Evolutionary conservation across 2,888 invertebrate species (phyloP), one percentile per base, ranked within the genome.

Genomic region (Scaptomyza polygonia): DNA sequence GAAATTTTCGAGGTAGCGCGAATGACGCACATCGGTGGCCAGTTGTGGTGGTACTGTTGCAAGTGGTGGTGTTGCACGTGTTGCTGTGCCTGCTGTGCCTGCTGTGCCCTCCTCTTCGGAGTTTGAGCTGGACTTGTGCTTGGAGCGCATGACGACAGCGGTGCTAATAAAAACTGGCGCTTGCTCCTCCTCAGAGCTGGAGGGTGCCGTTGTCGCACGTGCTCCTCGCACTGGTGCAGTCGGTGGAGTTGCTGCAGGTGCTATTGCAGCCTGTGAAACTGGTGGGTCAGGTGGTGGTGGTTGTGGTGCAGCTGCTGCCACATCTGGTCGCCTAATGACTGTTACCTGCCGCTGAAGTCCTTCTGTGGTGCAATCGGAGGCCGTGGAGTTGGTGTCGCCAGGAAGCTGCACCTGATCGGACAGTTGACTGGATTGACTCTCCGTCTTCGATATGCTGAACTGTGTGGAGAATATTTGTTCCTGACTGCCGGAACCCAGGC

Each of bases 401-500:
- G 77, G 90, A 27, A 83, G 79, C 57, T 92, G 90, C 18, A 88
- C 82, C 59, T 92, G 90, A 65, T 92, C 94, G 2, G 94, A 94
- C 47, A 94, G 92, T 85, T 94, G 94, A 78, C 94, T 94, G 12
- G 93, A 93, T 32, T 94, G 92, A 86, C 94, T 94, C 66, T 94
- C 94, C 5, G 94, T 94, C 87, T 94, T 94, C 0, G 94, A 94
- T 76, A 94, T 92, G 85, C 94, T 94, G 76, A 94, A 93, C 79
- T 94, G 94, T 4, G 94, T 94, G 79, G 94, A 93, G 88, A 95
- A 95, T 45, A 95, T 93, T 90, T 95, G 95, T 80, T 95, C 95
- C 85, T 93, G 93, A 83, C 94, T 95, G 21, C 92, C 92, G 0
- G 92, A 92, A 30, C 95, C 95, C 44, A 95, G 92, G 73, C 94